Evolutionary conservation across 2,113 vertebrate species (phyloP).

Genomic region (Phyllostomus hastatus): DNA sequence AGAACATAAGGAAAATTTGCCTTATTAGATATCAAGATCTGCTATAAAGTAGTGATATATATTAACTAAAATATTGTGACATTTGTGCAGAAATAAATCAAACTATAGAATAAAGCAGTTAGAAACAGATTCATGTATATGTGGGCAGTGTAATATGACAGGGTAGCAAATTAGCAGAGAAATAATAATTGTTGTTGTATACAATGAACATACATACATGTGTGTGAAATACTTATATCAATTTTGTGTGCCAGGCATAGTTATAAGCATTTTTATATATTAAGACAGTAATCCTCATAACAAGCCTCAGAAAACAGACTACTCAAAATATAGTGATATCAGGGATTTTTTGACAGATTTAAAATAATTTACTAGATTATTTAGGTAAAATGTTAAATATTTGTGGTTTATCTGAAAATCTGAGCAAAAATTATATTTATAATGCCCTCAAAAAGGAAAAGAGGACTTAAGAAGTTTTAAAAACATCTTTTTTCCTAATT

Average conservation of each 20-base stretch:
- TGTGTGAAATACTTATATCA: background rate
- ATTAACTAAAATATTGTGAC: background rate
- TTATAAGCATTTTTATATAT: background rate
- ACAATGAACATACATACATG: background rate
- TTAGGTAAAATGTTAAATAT: background rate
- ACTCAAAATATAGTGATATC: background rate
- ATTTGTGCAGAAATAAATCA: background rate
- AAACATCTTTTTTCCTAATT: background rate
- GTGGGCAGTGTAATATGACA: background rate
- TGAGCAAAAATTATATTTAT: background rate
- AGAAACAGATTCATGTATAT: background rate
- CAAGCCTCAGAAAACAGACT: background rate
- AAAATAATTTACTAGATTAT: background rate
- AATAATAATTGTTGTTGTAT: background rate
- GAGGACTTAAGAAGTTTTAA: background rate
- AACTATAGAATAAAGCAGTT: background rate
- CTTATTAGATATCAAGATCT: background rate
- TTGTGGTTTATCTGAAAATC: background rate
- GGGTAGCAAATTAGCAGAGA: background rate
- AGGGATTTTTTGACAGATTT: background rate
- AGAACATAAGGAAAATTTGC: background rate
- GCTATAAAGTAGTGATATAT: background rate
- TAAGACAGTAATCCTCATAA: background rate
- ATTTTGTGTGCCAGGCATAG: background rate
- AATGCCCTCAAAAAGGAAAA: background rate